A percentile compares a stretch with the other conserved stretches of the same genome.
phyloP scores from a whole-genome alignment of 2,797 vertebrate genomes.

The Esox lucius region DNA sequence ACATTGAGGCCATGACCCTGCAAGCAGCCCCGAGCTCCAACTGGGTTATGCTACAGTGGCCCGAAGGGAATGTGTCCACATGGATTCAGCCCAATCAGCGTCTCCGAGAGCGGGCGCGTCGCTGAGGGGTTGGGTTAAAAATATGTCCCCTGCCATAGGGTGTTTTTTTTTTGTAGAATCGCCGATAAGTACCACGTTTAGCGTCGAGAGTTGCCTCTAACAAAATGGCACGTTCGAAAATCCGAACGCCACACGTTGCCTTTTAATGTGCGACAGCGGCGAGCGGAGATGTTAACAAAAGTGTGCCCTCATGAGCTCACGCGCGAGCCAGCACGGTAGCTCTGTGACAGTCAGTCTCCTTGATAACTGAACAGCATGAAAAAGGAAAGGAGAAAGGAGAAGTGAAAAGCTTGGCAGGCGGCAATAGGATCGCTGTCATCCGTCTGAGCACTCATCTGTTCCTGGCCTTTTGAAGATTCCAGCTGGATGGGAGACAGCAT shows the following conservation, averaged over 20 bases:
- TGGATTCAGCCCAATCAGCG: too few species aligned
- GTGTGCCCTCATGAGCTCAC: not conserved
- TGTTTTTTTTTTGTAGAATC: too few species aligned
- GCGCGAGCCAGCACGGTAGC: not conserved
- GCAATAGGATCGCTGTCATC: conserved; percentile 10
- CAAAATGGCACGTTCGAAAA: not conserved
- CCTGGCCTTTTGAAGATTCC: conserved; percentile 22
- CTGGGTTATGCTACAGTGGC: not conserved
- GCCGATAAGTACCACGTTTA: too few species aligned
- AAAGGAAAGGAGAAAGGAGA: not conserved
- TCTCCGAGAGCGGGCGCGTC: too few species aligned
- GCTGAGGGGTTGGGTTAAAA: too few species aligned
- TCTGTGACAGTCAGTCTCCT: too few species aligned
- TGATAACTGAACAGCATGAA: not conserved
- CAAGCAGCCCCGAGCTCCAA: not conserved
- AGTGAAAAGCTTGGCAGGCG: conserved; percentile 10
- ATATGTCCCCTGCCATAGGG: too few species aligned
- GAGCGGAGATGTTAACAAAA: too few species aligned
- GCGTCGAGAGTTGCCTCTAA: not conserved
- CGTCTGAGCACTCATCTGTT: conserved; percentile 5
- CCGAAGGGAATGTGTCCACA: too few species aligned
- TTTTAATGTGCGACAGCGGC: not conserved
- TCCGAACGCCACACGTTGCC: not conserved
- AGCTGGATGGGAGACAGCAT: not conserved
- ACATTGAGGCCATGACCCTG: not conserved